A percentile compares a stretch with the other conserved stretches of the same genome.
These are phyloP conservation scores for Atethmia centrago DNA, from an alignment of 2,888 invertebrate species.

Conservation along the genomic window DNA sequence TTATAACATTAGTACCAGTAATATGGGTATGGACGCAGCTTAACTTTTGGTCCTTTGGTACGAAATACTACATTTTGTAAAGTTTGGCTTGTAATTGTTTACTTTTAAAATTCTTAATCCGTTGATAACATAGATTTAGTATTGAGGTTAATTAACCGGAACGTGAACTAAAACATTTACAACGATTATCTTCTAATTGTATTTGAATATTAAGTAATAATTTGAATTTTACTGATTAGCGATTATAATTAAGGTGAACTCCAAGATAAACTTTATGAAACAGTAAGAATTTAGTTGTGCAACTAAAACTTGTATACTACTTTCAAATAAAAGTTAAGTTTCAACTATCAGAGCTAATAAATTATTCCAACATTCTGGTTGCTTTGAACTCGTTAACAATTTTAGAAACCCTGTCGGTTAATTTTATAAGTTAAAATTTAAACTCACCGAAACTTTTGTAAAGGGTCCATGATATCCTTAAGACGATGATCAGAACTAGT, in stretches of 20 bases:
- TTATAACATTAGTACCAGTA: too few species aligned
- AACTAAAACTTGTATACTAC: background rate
- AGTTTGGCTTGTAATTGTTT: background rate
- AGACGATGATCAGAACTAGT: constrained; percentile 77
- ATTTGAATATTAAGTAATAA: background rate
- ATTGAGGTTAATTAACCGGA: constrained; percentile 34
- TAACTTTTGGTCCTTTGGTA: background rate
- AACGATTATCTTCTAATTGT: constrained; percentile 12
- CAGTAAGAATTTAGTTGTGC: background rate
- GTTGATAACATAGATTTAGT: constrained; percentile 33
- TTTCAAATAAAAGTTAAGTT: background rate
- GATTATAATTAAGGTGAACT: constrained; percentile 12
- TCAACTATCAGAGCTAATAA: background rate
- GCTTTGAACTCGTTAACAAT: background rate
- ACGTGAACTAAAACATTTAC: constrained; percentile 6
- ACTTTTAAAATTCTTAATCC: constrained; percentile 20
- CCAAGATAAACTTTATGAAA: background rate
- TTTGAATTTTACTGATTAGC: background rate
- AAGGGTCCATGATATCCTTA: constrained; percentile 80
- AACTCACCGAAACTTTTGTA: constrained; percentile 80
- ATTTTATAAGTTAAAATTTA: background rate
- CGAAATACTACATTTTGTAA: background rate
- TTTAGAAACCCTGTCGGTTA: background rate
- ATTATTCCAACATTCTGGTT: background rate
- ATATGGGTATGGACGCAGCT: background rate